Evolutionary conservation across 2,888 invertebrate genomes (phyloP).

Genomic region (Drosophila ezoana): DNA sequence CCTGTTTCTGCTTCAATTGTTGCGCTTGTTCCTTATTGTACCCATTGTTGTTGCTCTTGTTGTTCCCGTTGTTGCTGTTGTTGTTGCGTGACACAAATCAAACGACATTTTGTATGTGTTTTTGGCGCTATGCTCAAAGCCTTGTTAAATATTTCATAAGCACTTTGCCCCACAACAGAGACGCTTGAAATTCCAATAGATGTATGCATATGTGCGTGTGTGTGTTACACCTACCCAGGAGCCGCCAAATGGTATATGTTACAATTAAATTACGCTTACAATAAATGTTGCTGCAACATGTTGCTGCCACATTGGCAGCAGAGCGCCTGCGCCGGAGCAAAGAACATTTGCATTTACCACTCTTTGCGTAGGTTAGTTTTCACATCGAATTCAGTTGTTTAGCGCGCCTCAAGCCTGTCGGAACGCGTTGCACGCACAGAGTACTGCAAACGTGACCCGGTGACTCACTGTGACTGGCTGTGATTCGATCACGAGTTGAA

Average conservation of each 20-base stretch:
- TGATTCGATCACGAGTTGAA: slow-evolving; percentile 13
- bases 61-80: slow-evolving; percentile 17
- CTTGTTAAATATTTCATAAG: slow-evolving; percentile 72
- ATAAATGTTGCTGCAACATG: slow-evolving; percentile 76
- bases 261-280: slow-evolving; percentile 72
- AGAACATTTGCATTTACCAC: slow-evolving; percentile 61
- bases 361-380: slow-evolving; percentile 52
- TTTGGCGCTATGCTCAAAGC: slow-evolving; percentile 33
- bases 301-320: slow-evolving; percentile 30
- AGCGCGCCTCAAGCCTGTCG: slow-evolving; percentile 76
- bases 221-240: neutral
- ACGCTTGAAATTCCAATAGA: slow-evolving; percentile 25
- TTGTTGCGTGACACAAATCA: slow-evolving; percentile 73
- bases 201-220: neutral
- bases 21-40: slow-evolving; percentile 15
- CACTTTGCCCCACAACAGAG: slow-evolving; percentile 32
- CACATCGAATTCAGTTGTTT: slow-evolving; percentile 59
- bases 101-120: slow-evolving; percentile 47
- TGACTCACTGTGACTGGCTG: slow-evolving; percentile 44
- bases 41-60: slow-evolving; percentile 18
- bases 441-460: slow-evolving; percentile 14
- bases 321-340: slow-evolving; percentile 37
- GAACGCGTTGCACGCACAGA: slow-evolving; percentile 34
- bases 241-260: slow-evolving; percentile 21
- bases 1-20: slow-evolving; percentile 61